Conservation (phyloP, 2,888 invertebrate species). For the Aricia artaxerxes region DNA sequence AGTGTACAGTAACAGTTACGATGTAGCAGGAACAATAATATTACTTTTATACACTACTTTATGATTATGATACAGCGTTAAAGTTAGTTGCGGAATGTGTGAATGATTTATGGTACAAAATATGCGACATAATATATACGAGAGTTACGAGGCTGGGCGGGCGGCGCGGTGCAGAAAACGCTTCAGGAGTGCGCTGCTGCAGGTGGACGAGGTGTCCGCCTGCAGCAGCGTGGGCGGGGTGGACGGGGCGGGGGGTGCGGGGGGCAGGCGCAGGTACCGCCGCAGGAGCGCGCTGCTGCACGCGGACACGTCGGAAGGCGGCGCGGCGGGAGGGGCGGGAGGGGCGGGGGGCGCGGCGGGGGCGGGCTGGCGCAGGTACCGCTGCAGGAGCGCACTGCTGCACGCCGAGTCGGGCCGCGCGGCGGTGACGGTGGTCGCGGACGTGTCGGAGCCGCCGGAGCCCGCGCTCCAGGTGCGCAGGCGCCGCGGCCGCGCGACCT, state of each 20-base stretch:
- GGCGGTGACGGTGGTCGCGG: conserved; percentile 8
- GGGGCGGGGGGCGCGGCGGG: not conserved
- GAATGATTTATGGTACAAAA: too few relatives aligned
- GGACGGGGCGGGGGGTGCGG: not conserved
- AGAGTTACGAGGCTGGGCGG: not conserved
- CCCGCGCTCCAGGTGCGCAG: conserved; percentile 33
- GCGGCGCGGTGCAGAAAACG: not conserved
- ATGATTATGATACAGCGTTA: too few relatives aligned
- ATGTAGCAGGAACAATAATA: too few relatives aligned
- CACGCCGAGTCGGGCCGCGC: not conserved
- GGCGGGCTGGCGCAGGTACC: conserved; percentile 25
- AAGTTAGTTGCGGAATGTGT: too few relatives aligned
- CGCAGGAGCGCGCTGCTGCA: conserved; percentile 20
- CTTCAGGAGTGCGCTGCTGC: not conserved
- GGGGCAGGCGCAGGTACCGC: conserved; percentile 13
- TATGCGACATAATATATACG: not conserved
- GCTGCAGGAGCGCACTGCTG: conserved; percentile 25
- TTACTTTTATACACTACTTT: too few relatives aligned
- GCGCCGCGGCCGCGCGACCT: conserved; percentile 43
- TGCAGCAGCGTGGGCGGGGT: not conserved
- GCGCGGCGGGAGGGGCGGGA: not conserved
- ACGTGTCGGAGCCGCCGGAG: not conserved
- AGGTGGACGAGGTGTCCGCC: not conserved
- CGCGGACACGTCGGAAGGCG: not conserved
- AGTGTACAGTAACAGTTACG: not conserved